A percentile compares a stretch with the other conserved stretches of the same genome.
These are phyloP conservation scores for Rotaria magnacalcarata DNA, from an alignment of 2,888 invertebrate genomes.

Conservation along the genomic window DNA sequence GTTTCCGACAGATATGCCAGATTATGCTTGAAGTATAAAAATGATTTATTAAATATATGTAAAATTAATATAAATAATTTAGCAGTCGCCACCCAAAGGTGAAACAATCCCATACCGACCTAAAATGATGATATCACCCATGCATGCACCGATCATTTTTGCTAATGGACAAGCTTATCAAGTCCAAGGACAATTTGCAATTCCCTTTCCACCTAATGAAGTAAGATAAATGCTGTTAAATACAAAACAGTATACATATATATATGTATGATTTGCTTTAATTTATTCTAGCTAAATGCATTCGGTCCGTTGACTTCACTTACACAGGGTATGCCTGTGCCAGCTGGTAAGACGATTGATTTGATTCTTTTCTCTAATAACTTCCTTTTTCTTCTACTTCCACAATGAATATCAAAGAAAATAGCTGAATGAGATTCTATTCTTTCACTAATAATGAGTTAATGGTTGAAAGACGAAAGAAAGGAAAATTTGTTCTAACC, in stretches of 20 bases:
- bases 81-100: conserved; percentile 95
- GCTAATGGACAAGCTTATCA: conserved; percentile 93
- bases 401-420: not conserved
- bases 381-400: not conserved
- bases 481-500: not conserved
- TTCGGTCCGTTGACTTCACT: not conserved
- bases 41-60: not conserved
- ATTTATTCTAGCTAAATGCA: not conserved
- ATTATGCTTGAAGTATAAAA: conserved; percentile 90
- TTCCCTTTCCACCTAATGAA: conserved; percentile 44
- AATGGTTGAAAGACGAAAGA: not conserved
- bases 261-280: not conserved
- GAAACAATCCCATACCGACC: conserved; percentile 99
- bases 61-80: conserved; percentile 52
- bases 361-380: not conserved
- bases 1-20: conserved; percentile 97
- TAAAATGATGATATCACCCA: conserved; percentile 68
- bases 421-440: not conserved
- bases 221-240: not conserved
- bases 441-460: not conserved
- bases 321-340: not conserved
- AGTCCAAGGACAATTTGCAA: conserved; percentile 73
- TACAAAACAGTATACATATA: not conserved
- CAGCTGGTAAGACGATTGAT: conserved; percentile 22
- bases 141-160: conserved; percentile 68